Percentiles rank a stretch among this genome's conserved stretches.
phyloP scores from a whole-genome alignment of 2,113 vertebrate species.

The Microcebus tavaratra region DNA sequence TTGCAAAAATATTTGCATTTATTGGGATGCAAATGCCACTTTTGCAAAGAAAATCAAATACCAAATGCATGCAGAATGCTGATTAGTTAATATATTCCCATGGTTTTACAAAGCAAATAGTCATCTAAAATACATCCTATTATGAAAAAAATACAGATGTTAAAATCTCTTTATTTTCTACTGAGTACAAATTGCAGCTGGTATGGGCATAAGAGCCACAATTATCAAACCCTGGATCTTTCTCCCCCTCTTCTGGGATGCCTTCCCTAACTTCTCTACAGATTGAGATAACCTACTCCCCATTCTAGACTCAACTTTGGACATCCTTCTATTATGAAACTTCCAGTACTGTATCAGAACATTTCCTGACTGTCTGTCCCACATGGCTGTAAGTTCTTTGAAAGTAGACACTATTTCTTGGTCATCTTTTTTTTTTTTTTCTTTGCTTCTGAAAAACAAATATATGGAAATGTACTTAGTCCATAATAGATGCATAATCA shows the following conservation, averaged over 20 bases:
- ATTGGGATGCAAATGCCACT: slow-evolving; percentile 34
- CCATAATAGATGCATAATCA: neutral
- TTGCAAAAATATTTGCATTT: slow-evolving; percentile 57
- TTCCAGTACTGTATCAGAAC: neutral
- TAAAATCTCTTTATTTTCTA: slow-evolving; percentile 47
- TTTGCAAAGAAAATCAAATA: slow-evolving; percentile 63
- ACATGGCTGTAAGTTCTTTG: neutral
- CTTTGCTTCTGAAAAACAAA: neutral
- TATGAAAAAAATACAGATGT: slow-evolving; percentile 44
- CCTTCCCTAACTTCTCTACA: neutral
- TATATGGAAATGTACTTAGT: neutral
- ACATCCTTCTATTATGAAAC: neutral
- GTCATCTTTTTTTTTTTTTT: neutral
- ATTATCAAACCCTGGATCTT: neutral
- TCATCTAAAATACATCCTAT: slow-evolving; percentile 28
- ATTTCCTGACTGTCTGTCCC: neutral
- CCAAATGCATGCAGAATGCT: slow-evolving; percentile 40
- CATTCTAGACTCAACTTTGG: neutral
- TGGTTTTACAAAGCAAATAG: slow-evolving; percentile 57
- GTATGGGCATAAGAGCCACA: neutral
- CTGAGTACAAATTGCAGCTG: slow-evolving; percentile 35
- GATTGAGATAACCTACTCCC: rapidly evolving
- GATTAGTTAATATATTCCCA: slow-evolving; percentile 61
- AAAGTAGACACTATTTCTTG: neutral
- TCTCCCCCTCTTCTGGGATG: neutral